Evolutionary conservation across 2,888 invertebrate species (phyloP).

Genomic region (Parthenolecanium corni): DNA sequence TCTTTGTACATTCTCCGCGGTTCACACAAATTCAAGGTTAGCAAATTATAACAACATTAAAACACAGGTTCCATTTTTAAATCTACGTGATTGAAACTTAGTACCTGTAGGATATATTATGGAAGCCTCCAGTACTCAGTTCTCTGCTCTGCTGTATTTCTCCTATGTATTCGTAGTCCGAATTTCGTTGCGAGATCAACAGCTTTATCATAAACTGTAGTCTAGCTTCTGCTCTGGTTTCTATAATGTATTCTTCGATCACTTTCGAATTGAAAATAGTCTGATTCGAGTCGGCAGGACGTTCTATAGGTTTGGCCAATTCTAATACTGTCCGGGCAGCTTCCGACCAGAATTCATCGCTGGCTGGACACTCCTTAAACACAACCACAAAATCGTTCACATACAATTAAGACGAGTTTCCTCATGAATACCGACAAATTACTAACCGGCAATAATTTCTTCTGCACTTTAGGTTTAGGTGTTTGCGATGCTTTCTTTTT

Average conservation of each 20-base stretch:
- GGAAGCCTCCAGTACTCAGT: constrained; percentile 59
- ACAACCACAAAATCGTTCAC: not conserved
- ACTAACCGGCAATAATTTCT: constrained; percentile 11
- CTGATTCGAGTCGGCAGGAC: constrained; percentile 52
- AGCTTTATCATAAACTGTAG: constrained; percentile 74
- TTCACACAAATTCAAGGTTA: too few relatives aligned
- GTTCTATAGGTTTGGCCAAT: constrained; percentile 48
- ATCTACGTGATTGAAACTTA: too few relatives aligned
- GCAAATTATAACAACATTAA: too few relatives aligned
- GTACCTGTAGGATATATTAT: constrained; percentile 72
- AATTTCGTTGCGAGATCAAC: constrained; percentile 73
- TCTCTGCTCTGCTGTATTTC: constrained; percentile 82
- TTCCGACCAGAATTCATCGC: constrained; percentile 23
- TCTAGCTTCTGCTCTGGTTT: constrained; percentile 54
- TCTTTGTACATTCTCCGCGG: too few relatives aligned
- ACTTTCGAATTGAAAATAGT: constrained; percentile 57
- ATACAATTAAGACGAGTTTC: not conserved
- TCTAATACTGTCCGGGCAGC: constrained; percentile 35
- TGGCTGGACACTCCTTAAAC: constrained; percentile 25
- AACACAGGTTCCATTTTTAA: too few relatives aligned
- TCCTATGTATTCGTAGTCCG: constrained; percentile 78
- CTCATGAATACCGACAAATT: too few relatives aligned
- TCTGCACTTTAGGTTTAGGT: constrained; percentile 34
- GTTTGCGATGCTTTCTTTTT: constrained; percentile 40
- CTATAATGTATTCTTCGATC: constrained; percentile 77